Evolutionary conservation across 37 sponge, comb jelly and placozoan genomes (phyloP).

Genomic region (Cladorhizidae sp.): DNA sequence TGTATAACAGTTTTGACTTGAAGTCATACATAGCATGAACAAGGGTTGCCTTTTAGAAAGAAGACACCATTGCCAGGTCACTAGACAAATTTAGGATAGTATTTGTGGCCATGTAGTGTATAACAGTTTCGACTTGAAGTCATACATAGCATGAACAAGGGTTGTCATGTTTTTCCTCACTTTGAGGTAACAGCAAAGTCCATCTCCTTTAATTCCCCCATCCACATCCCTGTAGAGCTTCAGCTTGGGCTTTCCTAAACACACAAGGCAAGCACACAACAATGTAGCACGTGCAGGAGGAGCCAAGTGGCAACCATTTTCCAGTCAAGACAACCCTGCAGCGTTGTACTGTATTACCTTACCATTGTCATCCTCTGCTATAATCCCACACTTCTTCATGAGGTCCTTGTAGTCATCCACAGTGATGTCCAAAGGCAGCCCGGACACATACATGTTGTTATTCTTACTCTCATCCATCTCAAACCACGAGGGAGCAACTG

Average conservation of each 20-base stretch:
- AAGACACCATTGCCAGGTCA: no score
- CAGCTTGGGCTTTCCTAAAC: constrained; percentile 75
- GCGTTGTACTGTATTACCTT: not conserved
- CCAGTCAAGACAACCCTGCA: not conserved
- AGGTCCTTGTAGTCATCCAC: constrained; percentile 81
- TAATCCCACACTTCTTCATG: constrained; percentile 92
- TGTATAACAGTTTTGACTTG: no score
- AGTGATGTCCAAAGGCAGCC: constrained; percentile 80
- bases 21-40: no score
- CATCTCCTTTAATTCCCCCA: constrained; percentile 95
- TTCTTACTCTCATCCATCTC: constrained; percentile 86
- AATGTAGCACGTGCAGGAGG: no score
- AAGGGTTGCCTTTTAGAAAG: no score
- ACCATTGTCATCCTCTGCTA: constrained; percentile 87
- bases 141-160: no score
- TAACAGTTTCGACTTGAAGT: no score
- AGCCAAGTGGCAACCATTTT: not conserved
- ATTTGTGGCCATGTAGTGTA: no score
- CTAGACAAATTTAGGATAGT: no score
- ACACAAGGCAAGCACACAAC: not conserved
- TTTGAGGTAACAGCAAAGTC: constrained; percentile 91
- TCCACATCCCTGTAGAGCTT: constrained; percentile 86
- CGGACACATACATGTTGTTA: constrained; percentile 91
- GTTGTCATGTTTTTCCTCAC: no score
- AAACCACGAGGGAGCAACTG: constrained; percentile 80